Conservation (phyloP, 2,797 vertebrate genomes). For the Tiaroga cobitis region DNA sequence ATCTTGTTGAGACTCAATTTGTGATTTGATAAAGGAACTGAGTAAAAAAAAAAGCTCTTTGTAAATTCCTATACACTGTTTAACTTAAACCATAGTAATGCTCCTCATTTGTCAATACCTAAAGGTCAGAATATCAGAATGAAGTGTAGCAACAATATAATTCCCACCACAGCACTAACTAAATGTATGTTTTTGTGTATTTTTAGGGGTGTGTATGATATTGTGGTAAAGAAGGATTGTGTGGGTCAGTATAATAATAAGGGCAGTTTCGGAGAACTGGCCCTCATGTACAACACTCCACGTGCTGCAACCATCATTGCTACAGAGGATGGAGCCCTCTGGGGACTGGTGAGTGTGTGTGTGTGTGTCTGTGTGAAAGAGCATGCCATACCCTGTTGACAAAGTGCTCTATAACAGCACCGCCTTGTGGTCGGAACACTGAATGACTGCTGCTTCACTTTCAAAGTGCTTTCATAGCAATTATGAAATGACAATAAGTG, state of each 20-base stretch:
- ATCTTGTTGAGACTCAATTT: not conserved
- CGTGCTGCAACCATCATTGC: conserved; percentile 94
- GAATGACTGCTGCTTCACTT: not conserved
- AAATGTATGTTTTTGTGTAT: conserved; percentile 4
- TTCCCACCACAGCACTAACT: not conserved
- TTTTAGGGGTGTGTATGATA: conserved; percentile 90
- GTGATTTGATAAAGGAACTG: not conserved
- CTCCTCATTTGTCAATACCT: not conserved
- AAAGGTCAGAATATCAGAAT: not conserved
- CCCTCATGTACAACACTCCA: conserved; percentile 98
- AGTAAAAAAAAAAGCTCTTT: not conserved
- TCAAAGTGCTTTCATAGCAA: not conserved
- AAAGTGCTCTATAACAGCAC: conserved; percentile 57
- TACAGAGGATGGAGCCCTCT: conserved; percentile 90
- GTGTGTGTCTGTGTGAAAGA: conserved; percentile 63
- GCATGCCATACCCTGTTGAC: not conserved
- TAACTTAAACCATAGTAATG: not conserved
- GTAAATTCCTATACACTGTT: not conserved
- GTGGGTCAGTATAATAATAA: conserved; percentile 94
- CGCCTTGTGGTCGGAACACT: conserved; percentile 62
- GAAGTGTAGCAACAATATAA: not conserved
- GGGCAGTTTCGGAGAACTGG: conserved; percentile 96
- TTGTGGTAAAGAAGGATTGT: conserved; percentile 86
- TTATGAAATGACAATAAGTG: not conserved
- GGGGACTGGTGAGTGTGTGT: conserved; percentile 96